Percentiles rank a stretch among this genome's conserved stretches.
Conservation (phyloP, 2,797 vertebrate species). For the Schizopygopsis malacanthus region DNA sequence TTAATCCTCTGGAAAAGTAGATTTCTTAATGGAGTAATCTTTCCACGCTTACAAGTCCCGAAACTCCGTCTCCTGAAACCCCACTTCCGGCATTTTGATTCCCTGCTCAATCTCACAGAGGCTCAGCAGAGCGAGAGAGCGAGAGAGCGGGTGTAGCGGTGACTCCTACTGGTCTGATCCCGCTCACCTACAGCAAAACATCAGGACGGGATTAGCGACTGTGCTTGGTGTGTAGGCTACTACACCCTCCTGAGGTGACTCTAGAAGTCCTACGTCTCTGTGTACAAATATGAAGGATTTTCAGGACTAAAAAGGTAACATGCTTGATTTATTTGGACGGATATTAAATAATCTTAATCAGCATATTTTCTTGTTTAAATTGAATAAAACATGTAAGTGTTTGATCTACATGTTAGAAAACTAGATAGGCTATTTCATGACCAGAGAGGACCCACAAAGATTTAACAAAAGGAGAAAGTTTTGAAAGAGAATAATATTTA, state of each 20-base stretch:
- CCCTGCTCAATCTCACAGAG: slow-evolving; percentile 48
- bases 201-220: slow-evolving; percentile 1
- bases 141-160: slow-evolving; percentile 65
- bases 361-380: background rate
- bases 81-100: slow-evolving; percentile 64
- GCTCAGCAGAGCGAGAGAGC: slow-evolving; percentile 73
- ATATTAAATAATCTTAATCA: background rate
- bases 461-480: background rate
- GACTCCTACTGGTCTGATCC: slow-evolving; percentile 75
- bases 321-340: background rate
- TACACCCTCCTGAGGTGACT: slow-evolving; percentile 12
- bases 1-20: background rate
- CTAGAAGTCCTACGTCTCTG: too few relatives aligned
- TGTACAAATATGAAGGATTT: background rate
- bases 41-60: slow-evolving; percentile 51
- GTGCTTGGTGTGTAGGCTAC: background rate
- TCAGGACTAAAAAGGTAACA: background rate
- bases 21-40: slow-evolving; percentile 22
- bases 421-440: background rate
- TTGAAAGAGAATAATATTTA: too few relatives aligned
- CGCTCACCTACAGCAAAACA: slow-evolving; percentile 50
- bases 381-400: background rate
- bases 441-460: background rate
- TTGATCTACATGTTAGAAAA: background rate
- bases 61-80: slow-evolving; percentile 48